These are phyloP conservation scores for Cataglyphis albicans DNA, from an alignment of 2,888 invertebrate species.

Conservation along the genomic window DNA sequence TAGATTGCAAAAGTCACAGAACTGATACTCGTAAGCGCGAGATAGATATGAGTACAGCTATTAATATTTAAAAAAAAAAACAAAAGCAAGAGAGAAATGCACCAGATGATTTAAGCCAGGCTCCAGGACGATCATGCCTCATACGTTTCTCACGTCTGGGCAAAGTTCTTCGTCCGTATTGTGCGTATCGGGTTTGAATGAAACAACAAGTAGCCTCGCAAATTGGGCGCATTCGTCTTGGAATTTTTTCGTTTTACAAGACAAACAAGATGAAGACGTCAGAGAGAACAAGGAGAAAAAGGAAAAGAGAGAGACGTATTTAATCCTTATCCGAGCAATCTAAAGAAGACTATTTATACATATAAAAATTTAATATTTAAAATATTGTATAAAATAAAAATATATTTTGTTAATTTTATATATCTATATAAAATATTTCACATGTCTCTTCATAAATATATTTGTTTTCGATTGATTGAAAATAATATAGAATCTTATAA, in stretches of 20 bases:
- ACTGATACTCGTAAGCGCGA: conserved; percentile 75
- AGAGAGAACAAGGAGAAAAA: no score
- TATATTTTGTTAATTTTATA: conserved; percentile 8
- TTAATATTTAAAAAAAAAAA: conserved; percentile 70
- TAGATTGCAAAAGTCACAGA: conserved; percentile 69
- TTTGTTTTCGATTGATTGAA: conserved; percentile 9
- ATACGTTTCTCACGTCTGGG: conserved; percentile 63
- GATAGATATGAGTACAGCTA: conserved; percentile 68
- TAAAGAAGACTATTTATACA: neutral
- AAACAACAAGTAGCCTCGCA: conserved; percentile 17
- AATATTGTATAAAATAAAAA: neutral
- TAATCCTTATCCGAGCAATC: conserved; percentile 12
- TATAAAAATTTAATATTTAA: neutral
- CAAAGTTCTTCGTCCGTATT: conserved; percentile 12
- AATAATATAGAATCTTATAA: neutral
- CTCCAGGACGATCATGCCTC: conserved; percentile 74
- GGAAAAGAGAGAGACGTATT: neutral
- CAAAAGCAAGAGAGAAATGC: conserved; percentile 45
- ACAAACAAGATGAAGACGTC: neutral
- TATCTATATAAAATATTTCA: conserved; percentile 20
- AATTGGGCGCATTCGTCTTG: neutral
- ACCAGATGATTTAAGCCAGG: conserved; percentile 71
- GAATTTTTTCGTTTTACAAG: neutral
- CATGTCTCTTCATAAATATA: conserved; percentile 3
- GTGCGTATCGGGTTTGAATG: conserved; percentile 23